Conservation (phyloP, 2,797 vertebrate genomes). For the Adrianichthys oophorus region DNA sequence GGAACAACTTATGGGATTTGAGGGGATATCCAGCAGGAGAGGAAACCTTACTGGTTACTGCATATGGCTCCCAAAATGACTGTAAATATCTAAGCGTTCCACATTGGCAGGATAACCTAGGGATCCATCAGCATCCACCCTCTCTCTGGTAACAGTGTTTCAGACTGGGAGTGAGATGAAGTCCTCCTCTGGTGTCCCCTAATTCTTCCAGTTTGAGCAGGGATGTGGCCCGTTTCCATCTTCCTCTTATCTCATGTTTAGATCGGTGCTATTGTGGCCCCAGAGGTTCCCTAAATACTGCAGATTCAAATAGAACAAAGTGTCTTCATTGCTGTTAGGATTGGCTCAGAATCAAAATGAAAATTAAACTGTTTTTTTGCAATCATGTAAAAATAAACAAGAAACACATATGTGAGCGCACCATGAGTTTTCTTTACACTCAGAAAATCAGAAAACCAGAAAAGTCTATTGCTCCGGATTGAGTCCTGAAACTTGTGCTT, state of each 20-base stretch:
- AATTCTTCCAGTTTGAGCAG: constrained; percentile 34
- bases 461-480: too few relatives aligned
- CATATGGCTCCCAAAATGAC: constrained; percentile 40
- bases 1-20: constrained; percentile 69
- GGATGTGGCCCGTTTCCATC: constrained; percentile 35
- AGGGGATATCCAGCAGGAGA: constrained; percentile 61
- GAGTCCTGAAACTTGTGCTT: too few relatives aligned
- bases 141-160: constrained; percentile 27
- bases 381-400: constrained; percentile 16
- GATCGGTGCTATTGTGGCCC: constrained; percentile 39
- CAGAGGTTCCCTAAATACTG: constrained; percentile 32
- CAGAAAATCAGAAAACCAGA: too few relatives aligned
- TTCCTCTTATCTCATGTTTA: constrained; percentile 19
- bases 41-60: constrained; percentile 35
- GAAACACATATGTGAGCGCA: too few relatives aligned
- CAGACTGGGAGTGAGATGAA: constrained; percentile 42
- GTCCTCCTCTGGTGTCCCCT: constrained; percentile 15
- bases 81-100: constrained; percentile 64
- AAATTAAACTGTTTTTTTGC: constrained; percentile 34
- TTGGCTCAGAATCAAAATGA: constrained; percentile 17
- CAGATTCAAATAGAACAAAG: constrained; percentile 30
- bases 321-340: constrained; percentile 48
- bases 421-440: too few relatives aligned
- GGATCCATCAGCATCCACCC: constrained; percentile 58
- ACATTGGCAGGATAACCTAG: constrained; percentile 58